Conservation (phyloP, 2,888 invertebrate genomes). For the Stenodema calcarata region DNA sequence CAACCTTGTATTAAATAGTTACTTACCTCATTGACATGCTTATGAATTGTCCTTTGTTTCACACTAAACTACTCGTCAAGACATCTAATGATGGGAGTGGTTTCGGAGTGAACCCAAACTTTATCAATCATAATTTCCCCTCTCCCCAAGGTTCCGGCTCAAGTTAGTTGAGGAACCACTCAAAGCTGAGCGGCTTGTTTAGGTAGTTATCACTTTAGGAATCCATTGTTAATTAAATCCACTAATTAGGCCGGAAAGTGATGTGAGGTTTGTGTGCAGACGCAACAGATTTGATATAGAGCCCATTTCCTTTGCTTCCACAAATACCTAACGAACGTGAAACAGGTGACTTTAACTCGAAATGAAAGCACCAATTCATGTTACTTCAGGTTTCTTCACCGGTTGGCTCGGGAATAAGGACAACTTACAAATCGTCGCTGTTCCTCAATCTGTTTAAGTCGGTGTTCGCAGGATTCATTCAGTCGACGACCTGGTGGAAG, state of each 20-base stretch:
- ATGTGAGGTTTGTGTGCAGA: background rate
- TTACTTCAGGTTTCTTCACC: background rate
- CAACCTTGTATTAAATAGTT: no score
- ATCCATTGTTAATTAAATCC: background rate
- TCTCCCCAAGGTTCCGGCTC: background rate
- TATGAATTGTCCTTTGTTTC: no score
- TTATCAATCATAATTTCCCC: background rate
- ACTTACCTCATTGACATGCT: no score
- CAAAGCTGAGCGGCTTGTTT: background rate
- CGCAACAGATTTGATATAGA: no score
- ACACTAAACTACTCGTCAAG: background rate
- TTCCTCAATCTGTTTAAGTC: background rate
- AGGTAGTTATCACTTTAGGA: background rate
- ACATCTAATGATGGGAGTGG: background rate
- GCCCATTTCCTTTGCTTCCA: no score
- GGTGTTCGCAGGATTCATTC: background rate
- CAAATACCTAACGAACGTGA: background rate
- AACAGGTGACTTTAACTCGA: background rate
- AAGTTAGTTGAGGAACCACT: background rate
- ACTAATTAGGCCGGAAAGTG: background rate
- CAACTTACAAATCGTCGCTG: background rate
- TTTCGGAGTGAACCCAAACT: background rate
- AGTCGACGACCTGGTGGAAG: background rate
- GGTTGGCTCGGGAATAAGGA: background rate
- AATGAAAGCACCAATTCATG: background rate